phyloP scores from a whole-genome alignment of 2,888 invertebrate genomes.

The Agonopterix heracliana region DNA sequence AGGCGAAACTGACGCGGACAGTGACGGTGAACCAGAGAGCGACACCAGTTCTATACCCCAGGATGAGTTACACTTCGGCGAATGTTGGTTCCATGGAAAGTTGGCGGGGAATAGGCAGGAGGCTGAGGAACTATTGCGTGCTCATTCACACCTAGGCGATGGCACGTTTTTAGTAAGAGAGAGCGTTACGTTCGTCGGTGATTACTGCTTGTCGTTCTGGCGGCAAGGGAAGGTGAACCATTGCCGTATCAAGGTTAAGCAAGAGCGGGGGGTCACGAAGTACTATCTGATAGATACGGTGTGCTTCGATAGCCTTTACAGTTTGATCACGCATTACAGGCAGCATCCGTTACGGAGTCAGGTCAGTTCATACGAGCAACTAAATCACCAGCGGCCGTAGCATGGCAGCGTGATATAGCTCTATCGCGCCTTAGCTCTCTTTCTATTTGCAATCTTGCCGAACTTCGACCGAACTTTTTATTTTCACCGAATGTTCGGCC shows the following conservation, averaged over 20 bases:
- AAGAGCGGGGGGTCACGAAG: conserved; percentile 90
- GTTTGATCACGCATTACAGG: conserved; percentile 92
- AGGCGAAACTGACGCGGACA: conserved; percentile 73
- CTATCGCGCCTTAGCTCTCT: too few relatives aligned
- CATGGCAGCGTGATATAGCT: too few relatives aligned
- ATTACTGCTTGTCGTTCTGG: conserved; percentile 97
- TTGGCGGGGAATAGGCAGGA: conserved; percentile 87
- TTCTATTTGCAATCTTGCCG: too few relatives aligned
- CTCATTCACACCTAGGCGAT: conserved; percentile 89
- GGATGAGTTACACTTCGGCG: conserved; percentile 93
- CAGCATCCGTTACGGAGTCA: conserved; percentile 90
- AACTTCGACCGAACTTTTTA: too few relatives aligned
- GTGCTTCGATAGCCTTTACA: conserved; percentile 94
- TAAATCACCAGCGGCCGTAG: too few relatives aligned
- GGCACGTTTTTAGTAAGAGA: conserved; percentile 95
- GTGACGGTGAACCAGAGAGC: conserved; percentile 77
- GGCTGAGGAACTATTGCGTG: conserved; percentile 84
- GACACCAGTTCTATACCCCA: conserved; percentile 81
- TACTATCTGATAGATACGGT: conserved; percentile 93
- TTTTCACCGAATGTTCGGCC: too few relatives aligned
- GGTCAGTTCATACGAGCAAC: conserved; percentile 44
- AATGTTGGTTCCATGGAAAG: conserved; percentile 96
- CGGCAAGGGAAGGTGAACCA: conserved; percentile 92
- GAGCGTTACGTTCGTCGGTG: conserved; percentile 96
- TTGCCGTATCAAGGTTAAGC: conserved; percentile 92